These are phyloP conservation scores for Malaclemys terrapin DNA, from an alignment of 2,113 vertebrate genomes.

Conservation along the genomic window DNA sequence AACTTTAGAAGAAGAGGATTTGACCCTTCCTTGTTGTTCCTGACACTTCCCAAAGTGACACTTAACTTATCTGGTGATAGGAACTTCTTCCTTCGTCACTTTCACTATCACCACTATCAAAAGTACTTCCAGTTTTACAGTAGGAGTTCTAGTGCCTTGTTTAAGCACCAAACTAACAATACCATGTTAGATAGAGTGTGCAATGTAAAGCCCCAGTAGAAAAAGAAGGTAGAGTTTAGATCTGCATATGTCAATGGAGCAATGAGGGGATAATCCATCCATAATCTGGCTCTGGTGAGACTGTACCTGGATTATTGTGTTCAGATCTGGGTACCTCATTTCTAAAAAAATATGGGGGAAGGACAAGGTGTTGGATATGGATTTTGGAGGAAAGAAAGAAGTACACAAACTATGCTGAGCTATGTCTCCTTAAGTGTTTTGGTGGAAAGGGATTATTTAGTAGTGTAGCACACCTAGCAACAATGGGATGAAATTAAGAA, in stretches of 20 bases:
- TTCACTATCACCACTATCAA: background rate
- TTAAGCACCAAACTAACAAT: background rate
- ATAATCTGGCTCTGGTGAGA: background rate
- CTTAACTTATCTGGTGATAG: background rate
- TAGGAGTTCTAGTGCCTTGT: background rate
- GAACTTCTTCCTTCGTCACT: background rate
- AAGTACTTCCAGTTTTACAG: background rate
- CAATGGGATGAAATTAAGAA: background rate
- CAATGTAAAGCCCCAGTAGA: background rate
- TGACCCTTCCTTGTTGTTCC: background rate
- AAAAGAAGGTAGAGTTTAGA: background rate
- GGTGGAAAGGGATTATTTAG: background rate
- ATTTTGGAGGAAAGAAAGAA: background rate
- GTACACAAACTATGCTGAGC: background rate
- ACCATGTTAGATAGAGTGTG: background rate
- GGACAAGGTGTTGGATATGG: background rate
- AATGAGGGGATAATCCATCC: background rate
- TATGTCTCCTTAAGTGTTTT: accelerated
- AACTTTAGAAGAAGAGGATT: background rate
- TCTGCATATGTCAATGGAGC: background rate
- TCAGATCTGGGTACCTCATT: background rate
- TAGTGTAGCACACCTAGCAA: background rate
- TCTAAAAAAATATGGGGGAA: background rate
- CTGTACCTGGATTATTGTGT: background rate
- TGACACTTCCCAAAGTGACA: background rate